Evolutionary conservation across 2,888 invertebrate species (phyloP), one percentile per base, ranked within the genome.

Genomic region (Lissocephala sabroskyi): DNA sequence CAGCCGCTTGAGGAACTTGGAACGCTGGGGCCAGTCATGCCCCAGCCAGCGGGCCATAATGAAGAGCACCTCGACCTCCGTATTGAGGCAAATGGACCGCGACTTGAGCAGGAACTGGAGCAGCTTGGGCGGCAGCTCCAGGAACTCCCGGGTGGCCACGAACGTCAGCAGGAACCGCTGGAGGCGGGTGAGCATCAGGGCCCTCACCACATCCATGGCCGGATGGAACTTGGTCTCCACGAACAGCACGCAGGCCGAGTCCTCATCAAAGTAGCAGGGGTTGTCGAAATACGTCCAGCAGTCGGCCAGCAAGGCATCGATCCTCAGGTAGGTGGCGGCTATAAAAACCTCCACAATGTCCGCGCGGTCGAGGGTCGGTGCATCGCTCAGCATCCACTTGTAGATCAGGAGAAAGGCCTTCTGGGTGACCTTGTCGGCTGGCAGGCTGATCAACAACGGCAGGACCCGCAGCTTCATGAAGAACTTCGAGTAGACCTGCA

Each of bases 321-420:
- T 46, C 14, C 61, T 64, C 52, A 83, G 68, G 43, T 83, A 78
- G 0, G 57, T 45, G 0, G 74, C 74, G 0, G 70, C 79, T 11
- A 79, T 65, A 42, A 59, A 74, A 0, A 71, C 35, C 1, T 47
- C 43, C 1, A 61, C 4, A 36, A 71, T 52, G n/a, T 52, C 29
- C 3, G 37, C 40, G 3, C 60, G 59, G 5, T 60, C 57, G 91
- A 93, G 80, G 3, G 88, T 83, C 49, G 88, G 89, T 54, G 88
- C 88, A 61, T 90, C 89, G 10, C 90, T 90, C 59, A 92, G 88
- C 92, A 93, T 93, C 93, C 93, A 93, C 65, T 92, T 90, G 82
- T 93, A 93, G 49, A 92, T 89, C 45, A 89, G 87, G 48, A 89
- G 87, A 68, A 93, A 93, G 0, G 92, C 88, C 63, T 86, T 84